Percentiles rank a stretch among this genome's conserved stretches.
These are phyloP conservation scores for Coenonympha arcania DNA, from an alignment of 2,888 invertebrate genomes.

Conservation along the genomic window DNA sequence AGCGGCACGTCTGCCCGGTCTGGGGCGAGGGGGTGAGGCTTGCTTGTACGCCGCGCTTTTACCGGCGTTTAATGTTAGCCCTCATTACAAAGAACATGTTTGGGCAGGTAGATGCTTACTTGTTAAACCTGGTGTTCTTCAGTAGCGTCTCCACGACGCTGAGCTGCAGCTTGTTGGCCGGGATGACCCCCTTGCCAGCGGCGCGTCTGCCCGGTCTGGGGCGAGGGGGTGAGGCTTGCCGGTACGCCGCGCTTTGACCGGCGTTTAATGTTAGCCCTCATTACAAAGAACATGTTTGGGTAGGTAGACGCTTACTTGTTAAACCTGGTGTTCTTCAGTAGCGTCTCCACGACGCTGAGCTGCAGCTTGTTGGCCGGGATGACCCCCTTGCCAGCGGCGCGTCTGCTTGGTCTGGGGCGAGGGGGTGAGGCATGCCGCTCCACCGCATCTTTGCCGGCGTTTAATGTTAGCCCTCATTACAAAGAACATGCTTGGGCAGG, in stretches of 20 bases:
- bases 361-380: constrained; percentile 68
- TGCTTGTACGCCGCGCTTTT: constrained; percentile 47
- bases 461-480: too few relatives aligned
- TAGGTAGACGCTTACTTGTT: constrained; percentile 72
- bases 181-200: constrained; percentile 33
- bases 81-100: too few relatives aligned
- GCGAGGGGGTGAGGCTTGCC: constrained; percentile 32
- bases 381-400: constrained; percentile 33
- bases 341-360: constrained; percentile 76
- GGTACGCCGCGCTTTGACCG: constrained; percentile 57
- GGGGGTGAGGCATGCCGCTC: constrained; percentile 37
- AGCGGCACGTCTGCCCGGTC: constrained; percentile 41
- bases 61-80: too few relatives aligned
- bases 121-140: constrained; percentile 79
- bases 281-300: too few relatives aligned
- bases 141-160: constrained; percentile 77
- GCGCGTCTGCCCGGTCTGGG: constrained; percentile 41
- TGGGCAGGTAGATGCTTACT: constrained; percentile 64
- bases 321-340: constrained; percentile 79
- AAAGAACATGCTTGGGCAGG: too few relatives aligned
- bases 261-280: too few relatives aligned
- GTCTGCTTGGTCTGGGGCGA: constrained; percentile 40
- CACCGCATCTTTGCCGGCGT: constrained; percentile 66
- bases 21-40: constrained; percentile 31
- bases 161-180: constrained; percentile 72